These are phyloP conservation scores for Panthera tigris DNA, from an alignment of 2,113 vertebrate species.

Conservation along the genomic window DNA sequence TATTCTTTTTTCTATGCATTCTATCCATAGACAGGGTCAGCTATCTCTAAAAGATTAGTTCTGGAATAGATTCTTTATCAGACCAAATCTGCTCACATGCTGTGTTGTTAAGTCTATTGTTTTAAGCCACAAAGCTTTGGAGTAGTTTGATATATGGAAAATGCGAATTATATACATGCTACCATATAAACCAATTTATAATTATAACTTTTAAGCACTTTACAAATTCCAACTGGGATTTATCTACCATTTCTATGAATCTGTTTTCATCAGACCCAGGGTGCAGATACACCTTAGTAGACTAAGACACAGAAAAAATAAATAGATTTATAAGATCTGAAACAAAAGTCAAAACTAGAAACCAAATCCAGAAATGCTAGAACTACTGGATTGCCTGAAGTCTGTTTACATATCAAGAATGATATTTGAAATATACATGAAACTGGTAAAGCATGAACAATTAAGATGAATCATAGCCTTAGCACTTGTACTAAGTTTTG, in stretches of 20 bases:
- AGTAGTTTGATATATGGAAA: neutral
- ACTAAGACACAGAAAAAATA: neutral
- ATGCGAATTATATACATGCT: neutral
- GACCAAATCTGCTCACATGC: neutral
- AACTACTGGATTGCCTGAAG: neutral
- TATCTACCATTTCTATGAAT: neutral
- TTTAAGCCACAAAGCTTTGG: neutral
- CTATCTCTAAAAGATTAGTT: neutral
- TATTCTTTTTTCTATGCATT: neutral
- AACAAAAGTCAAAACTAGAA: constrained; percentile 7
- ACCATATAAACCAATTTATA: neutral
- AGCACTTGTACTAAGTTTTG: neutral
- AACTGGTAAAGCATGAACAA: neutral
- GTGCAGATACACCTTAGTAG: neutral
- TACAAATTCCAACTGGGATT: neutral
- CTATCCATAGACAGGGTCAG: neutral
- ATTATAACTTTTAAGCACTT: neutral
- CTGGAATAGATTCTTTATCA: neutral
- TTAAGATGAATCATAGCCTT: neutral
- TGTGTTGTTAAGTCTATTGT: neutral
- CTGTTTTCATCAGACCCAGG: neutral
- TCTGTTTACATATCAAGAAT: neutral
- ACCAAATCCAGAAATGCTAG: neutral
- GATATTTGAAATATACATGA: neutral
- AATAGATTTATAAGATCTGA: neutral